Evolutionary conservation across 2,113 vertebrate genomes (phyloP), one percentile per base, ranked within the genome.

Genomic region (Malurus alboscapulatus): DNA sequence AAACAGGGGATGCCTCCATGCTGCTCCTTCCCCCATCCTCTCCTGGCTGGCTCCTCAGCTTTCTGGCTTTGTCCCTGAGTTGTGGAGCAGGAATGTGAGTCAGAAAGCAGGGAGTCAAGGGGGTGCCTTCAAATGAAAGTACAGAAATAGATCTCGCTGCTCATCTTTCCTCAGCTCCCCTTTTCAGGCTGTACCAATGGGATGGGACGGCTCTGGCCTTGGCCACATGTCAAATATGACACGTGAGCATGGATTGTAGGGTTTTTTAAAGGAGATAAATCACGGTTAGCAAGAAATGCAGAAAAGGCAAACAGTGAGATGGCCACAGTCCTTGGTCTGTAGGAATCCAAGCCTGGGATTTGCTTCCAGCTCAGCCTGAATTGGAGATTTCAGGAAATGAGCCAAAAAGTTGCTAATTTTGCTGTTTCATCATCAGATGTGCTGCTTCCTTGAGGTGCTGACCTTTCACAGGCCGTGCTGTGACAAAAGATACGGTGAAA

Each of bases 51-150:
- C 7, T 42, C 53, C 38, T 38, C 54, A 66, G n/a, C 36, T 82
- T 69, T 75, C 47, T 73, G 34, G 48, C 57, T 82, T 53, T 19
- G 7, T 11, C 36, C 73, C 38, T 74, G 29, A 51, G 32, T 24
- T 13, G 45, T 3, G 6, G 38, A 76, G 44, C 79, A 67, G 63
- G 40, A 53, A 42, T 34, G 29, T 26, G 38, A 81, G 50, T 87
- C 83, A 80, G 53, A 81, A 91, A 94, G 59, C 50, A 95, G 54
- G 78, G 65, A 92, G 42, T 61, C 85, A 51, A 81, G 80, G 67
- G 51, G 72, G 10, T 86, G 83, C 51, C 76, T 83, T 83, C 12
- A 54, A 61, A 77, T 34, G 38, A 58, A 61, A 69, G 59, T 9
- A 40, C 48, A n/a, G 29, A 89, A 95, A 74, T 90, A 91, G 91